These are phyloP conservation scores for Pipra filicauda DNA, from an alignment of 2,113 vertebrate genomes.

Conservation along the genomic window DNA sequence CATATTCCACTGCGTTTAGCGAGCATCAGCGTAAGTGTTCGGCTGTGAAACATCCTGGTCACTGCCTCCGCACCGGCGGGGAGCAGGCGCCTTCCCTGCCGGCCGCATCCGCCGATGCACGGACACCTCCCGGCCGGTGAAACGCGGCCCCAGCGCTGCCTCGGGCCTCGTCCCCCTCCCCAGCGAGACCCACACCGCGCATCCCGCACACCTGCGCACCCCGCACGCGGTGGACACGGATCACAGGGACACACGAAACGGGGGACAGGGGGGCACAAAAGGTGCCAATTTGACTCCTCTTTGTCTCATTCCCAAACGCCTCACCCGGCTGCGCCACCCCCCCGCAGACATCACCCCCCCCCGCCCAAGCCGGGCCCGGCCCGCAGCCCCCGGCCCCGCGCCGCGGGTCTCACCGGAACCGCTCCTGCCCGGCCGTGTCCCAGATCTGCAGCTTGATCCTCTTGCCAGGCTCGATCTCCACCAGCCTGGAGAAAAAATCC, in stretches of 20 bases:
- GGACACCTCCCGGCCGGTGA: background rate
- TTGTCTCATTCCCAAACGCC: background rate
- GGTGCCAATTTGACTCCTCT: background rate
- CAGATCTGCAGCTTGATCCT: constrained; percentile 93
- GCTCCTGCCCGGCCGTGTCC: constrained; percentile 87
- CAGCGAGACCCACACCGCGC: background rate
- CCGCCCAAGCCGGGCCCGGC: constrained; percentile 80
- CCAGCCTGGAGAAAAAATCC: constrained; percentile 95
- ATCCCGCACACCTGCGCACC: background rate
- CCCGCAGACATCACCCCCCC: constrained; percentile 63
- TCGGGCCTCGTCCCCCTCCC: background rate
- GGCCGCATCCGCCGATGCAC: background rate
- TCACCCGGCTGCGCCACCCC: background rate
- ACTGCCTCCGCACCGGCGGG: background rate
- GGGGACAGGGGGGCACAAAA: background rate
- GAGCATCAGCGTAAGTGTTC: background rate
- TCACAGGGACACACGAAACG: background rate
- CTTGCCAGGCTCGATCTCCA: constrained; percentile 94
- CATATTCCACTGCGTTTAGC: fast-evolving
- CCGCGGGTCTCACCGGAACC: constrained; percentile 53
- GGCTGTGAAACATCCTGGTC: background rate
- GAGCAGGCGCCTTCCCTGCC: background rate
- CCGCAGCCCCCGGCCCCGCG: constrained; percentile 59
- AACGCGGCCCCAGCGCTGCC: background rate
- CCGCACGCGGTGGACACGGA: background rate